phyloP scores from a whole-genome alignment of 2,888 invertebrate genomes.

The Miltochrista miniata region DNA sequence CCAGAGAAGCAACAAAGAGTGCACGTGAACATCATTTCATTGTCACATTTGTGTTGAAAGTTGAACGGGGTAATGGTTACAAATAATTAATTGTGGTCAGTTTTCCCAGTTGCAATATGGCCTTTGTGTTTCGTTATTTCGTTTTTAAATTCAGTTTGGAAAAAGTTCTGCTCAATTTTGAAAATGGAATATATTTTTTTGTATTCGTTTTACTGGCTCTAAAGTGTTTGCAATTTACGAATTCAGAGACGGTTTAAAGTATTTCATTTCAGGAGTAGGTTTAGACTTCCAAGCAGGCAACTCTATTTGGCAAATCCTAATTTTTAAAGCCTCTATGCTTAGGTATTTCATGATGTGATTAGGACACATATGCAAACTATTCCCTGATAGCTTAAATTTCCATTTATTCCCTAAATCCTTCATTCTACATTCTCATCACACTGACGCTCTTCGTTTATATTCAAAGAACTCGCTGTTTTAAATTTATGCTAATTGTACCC shows the following conservation, averaged over 20 bases:
- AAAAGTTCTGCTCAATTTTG: not conserved
- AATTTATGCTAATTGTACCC: constrained; percentile 43
- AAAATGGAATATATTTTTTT: too few species aligned
- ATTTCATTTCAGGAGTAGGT: too few species aligned
- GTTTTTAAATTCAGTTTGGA: not conserved
- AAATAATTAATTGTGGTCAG: constrained; percentile 24
- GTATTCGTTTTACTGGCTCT: too few species aligned
- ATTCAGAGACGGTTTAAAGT: too few species aligned
- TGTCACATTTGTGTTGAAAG: constrained; percentile 18
- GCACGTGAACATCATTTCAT: constrained; percentile 17
- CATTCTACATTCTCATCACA: constrained; percentile 20
- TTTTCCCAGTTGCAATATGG: constrained; percentile 11
- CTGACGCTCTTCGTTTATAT: constrained; percentile 35
- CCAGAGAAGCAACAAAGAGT: not conserved
- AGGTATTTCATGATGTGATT: not conserved
- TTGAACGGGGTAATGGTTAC: constrained; percentile 15
- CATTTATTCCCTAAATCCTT: constrained; percentile 8
- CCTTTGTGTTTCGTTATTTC: not conserved
- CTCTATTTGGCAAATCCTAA: too few species aligned
- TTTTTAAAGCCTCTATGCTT: too few species aligned
- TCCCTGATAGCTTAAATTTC: constrained; percentile 7
- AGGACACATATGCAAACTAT: not conserved
- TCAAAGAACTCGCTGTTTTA: constrained; percentile 41
- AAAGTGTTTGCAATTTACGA: too few species aligned
- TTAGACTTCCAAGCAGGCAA: too few species aligned